phyloP scores from a whole-genome alignment of 2,113 vertebrate species.

The Microtus pennsylvanicus region DNA sequence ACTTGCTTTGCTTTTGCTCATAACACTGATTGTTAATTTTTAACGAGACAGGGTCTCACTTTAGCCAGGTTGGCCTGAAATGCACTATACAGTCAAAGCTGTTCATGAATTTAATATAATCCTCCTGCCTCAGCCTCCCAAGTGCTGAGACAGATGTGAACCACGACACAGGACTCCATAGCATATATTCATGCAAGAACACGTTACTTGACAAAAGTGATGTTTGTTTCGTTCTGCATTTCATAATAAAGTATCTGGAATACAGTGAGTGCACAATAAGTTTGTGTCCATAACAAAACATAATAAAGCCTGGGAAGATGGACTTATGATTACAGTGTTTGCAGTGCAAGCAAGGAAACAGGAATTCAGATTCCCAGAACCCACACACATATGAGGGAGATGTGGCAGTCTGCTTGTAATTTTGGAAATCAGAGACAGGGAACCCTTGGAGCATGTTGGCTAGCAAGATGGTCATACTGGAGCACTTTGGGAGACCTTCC shows the following conservation, averaged over 20 bases:
- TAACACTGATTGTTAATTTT: background rate
- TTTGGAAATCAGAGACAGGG: background rate
- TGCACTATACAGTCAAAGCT: background rate
- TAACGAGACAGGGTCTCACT: background rate
- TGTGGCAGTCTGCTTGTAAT: background rate
- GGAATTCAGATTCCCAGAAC: background rate
- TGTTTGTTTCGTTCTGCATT: background rate
- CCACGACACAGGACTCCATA: background rate
- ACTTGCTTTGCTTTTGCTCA: background rate
- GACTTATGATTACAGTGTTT: background rate
- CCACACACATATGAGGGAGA: background rate
- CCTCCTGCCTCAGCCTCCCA: background rate
- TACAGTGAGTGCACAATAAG: background rate
- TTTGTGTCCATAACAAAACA: background rate
- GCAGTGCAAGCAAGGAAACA: background rate
- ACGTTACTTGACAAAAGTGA: background rate
- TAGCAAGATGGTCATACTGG: background rate
- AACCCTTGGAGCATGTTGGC: background rate
- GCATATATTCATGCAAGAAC: background rate
- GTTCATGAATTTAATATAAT: background rate
- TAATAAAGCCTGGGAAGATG: background rate
- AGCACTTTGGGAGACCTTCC: background rate
- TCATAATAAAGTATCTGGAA: conserved; percentile 16
- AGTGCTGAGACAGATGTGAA: background rate
- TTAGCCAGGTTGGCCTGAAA: background rate